phyloP scores from a whole-genome alignment of 2,797 vertebrate genomes.

The Hippopotamyrus pictus region DNA sequence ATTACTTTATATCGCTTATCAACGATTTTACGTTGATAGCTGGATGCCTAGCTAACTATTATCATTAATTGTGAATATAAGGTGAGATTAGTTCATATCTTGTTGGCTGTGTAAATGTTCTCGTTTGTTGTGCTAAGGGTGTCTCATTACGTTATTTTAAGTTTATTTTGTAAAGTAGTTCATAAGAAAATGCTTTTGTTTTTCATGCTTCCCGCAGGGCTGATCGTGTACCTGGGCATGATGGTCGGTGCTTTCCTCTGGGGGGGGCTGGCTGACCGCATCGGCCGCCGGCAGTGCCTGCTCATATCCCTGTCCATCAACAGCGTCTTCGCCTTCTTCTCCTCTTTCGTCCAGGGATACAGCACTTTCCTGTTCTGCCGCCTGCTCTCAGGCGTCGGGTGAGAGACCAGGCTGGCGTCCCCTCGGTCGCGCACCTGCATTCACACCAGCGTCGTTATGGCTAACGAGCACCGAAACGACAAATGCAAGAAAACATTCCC shows the following conservation, averaged over 20 bases:
- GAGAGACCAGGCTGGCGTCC: conserved; percentile 42
- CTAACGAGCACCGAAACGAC: not conserved
- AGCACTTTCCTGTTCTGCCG: conserved; percentile 93
- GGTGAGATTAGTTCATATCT: not conserved
- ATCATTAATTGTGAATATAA: not conserved
- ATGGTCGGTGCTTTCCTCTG: conserved; percentile 96
- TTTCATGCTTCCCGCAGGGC: conserved; percentile 57
- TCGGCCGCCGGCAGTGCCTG: conserved; percentile 86
- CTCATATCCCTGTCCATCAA: conserved; percentile 98
- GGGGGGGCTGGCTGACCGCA: conserved; percentile 87
- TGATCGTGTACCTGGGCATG: conserved; percentile 96
- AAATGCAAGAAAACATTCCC: not conserved
- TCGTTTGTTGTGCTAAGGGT: not conserved
- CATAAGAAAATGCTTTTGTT: not conserved
- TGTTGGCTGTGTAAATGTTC: not conserved
- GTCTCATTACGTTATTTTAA: not conserved
- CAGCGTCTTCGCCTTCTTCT: conserved; percentile 95
- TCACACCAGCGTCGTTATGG: not conserved
- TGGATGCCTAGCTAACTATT: not conserved
- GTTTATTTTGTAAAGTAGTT: not conserved
- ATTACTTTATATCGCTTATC: not conserved
- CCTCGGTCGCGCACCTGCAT: not conserved
- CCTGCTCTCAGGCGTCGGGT: conserved; percentile 89
- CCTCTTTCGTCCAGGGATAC: conserved; percentile 94
- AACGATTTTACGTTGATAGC: not conserved